phyloP scores from a whole-genome alignment of 2,113 vertebrate genomes.

The Girardinichthys multiradiatus region DNA sequence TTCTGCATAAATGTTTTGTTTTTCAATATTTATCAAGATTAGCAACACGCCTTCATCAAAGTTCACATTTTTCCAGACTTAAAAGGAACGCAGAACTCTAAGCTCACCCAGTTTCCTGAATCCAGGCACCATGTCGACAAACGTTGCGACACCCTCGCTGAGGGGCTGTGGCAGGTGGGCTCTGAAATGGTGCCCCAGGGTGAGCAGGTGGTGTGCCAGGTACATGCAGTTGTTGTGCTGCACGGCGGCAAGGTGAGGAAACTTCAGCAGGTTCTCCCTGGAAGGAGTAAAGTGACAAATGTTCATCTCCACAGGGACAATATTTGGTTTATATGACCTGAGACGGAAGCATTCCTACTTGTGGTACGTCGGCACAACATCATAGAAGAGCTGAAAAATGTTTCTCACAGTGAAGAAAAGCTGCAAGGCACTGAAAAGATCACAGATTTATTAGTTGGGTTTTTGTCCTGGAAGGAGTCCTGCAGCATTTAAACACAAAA shows the following conservation, averaged over 20 bases:
- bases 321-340: accelerated
- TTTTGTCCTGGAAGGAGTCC: not conserved
- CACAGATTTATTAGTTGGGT: not conserved
- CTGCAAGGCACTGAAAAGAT: conserved; percentile 84
- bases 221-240: conserved; percentile 99
- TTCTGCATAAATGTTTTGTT: too few species aligned
- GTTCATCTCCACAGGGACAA: not conserved
- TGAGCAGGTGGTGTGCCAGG: conserved; percentile 93
- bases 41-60: too few species aligned
- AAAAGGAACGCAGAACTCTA: too few species aligned
- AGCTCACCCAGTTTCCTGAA: conserved; percentile 91
- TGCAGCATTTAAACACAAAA: not conserved
- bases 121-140: conserved; percentile 93
- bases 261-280: conserved; percentile 94
- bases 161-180: conserved; percentile 80
- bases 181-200: conserved; percentile 92
- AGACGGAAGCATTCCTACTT: conserved; percentile 81
- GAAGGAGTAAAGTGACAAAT: not conserved
- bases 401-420: conserved; percentile 94
- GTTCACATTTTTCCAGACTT: not conserved
- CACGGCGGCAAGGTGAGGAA: conserved; percentile 95
- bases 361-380: conserved; percentile 96
- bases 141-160: conserved; percentile 84
- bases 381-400: conserved; percentile 96
- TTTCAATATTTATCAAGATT: too few species aligned